A percentile compares a stretch with the other conserved stretches of the same genome.
Conservation (phyloP, 2,888 invertebrate species). For the Marronus borbonicus region DNA sequence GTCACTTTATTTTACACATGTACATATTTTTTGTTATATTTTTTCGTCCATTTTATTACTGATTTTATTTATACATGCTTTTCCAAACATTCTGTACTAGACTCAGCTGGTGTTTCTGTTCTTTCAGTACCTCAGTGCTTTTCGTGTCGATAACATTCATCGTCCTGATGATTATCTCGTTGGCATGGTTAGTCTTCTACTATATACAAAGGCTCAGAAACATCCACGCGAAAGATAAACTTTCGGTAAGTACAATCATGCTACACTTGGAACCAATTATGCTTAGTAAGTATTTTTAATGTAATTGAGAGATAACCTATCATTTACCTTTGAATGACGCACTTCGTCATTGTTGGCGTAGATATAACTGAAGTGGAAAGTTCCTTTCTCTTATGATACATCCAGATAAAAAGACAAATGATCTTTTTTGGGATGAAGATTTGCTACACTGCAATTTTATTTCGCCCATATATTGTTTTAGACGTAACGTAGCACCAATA, state of each 20-base stretch:
- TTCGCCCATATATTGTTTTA: too few relatives aligned
- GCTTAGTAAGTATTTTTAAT: neutral
- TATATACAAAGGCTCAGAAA: constrained; percentile 96
- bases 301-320: neutral
- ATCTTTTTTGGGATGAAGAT: too few relatives aligned
- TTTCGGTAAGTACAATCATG: constrained; percentile 79
- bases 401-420: neutral
- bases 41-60: neutral
- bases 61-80: constrained; percentile 13
- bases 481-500: too few relatives aligned
- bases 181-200: constrained; percentile 97
- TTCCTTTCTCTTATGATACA: neutral
- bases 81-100: constrained; percentile 41
- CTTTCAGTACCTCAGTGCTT: constrained; percentile 88
- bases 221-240: constrained; percentile 93
- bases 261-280: too few relatives aligned
- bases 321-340: too few relatives aligned
- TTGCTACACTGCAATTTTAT: too few relatives aligned
- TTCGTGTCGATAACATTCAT: constrained; percentile 97
- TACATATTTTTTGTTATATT: neutral
- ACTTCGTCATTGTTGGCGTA: neutral
- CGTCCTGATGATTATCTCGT: constrained; percentile 93
- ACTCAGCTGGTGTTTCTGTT: constrained; percentile 47
- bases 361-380: neutral
- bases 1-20: neutral